Base-by-base conservation (phyloP, 2,888 invertebrate species). In the Zeuzera pyrina region DNA sequence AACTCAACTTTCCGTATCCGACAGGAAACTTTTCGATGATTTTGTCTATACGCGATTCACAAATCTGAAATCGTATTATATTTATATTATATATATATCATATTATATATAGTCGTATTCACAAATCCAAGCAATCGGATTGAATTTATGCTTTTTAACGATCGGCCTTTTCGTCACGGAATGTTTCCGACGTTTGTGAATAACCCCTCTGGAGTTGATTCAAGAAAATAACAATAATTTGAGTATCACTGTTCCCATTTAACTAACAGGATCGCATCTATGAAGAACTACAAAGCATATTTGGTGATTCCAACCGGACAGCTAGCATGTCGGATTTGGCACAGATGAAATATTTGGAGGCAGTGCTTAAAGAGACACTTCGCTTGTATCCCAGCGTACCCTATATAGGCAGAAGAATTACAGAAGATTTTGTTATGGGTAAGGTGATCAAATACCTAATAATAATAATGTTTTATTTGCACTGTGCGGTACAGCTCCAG, bases 311-410 rank as follows among this genome's bases (percentile, higher is more conserved):
- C 1, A 62, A 83, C 0, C 73, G 85, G 3, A 56, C 79, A 0
- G 79, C 85, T 1, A 84, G 74, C 2, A 78, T 86, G 69, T 69
- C 84, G 0, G 86, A 87, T 32, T 60, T 90, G 12, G 67, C 85
- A 15, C 81, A 86, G 28, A 86, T 91, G 87, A 84, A 85, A 47
- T 91, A 90, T 49, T 57, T 91, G 44, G 90, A 91, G 38, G 87
- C 88, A 29, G 89, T 89, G 26, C 86, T 91, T 29, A 91, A 91
- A 58, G 91, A 91, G 55, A 81, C 86, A 0, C 55, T 91, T 28
- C 65, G 91, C 34, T 50, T 91, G 19, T 88, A 86, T 44, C 90
- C 91, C 0, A 88, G 88, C 46, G 89, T 90, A 6, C 90, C 89
- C 0, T 85, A 89, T 49, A 85, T 91, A 41, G 86, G 87, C 0